A percentile compares a stretch with the other conserved stretches of the same genome.
Conservation (phyloP, 2,797 vertebrate species). For the Gastrophryne carolinensis region DNA sequence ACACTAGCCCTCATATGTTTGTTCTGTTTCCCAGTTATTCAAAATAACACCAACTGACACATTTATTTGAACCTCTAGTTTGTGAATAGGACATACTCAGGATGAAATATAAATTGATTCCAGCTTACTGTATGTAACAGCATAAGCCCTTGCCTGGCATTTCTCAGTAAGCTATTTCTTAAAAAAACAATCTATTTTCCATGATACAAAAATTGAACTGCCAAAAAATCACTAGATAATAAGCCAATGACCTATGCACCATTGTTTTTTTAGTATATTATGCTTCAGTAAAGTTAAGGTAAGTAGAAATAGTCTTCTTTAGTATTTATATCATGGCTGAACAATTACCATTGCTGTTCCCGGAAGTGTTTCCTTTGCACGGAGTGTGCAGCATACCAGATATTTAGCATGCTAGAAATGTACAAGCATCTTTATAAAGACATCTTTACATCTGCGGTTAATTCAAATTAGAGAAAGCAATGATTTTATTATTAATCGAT, state of each 20-base stretch:
- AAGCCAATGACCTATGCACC: background rate
- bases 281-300: background rate
- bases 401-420: background rate
- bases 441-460: background rate
- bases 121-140: too few relatives aligned
- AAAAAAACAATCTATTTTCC: background rate
- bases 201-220: background rate
- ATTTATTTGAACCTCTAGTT: too few relatives aligned
- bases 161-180: background rate
- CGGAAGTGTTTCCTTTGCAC: background rate
- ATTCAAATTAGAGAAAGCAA: constrained; percentile 22
- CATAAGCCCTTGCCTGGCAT: too few relatives aligned
- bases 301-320: background rate
- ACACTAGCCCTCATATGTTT: too few relatives aligned
- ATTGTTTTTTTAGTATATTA: background rate
- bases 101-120: too few relatives aligned
- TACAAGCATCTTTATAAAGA: background rate
- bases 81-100: too few relatives aligned
- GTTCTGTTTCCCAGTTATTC: too few relatives aligned
- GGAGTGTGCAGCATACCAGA: background rate
- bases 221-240: background rate
- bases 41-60: too few relatives aligned
- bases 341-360: background rate
- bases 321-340: background rate
- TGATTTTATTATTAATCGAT: constrained; percentile 42